Evolutionary conservation across 2,797 vertebrate species (phyloP), one percentile per base, ranked within the genome.

Genomic region (Taenioides sp.): DNA sequence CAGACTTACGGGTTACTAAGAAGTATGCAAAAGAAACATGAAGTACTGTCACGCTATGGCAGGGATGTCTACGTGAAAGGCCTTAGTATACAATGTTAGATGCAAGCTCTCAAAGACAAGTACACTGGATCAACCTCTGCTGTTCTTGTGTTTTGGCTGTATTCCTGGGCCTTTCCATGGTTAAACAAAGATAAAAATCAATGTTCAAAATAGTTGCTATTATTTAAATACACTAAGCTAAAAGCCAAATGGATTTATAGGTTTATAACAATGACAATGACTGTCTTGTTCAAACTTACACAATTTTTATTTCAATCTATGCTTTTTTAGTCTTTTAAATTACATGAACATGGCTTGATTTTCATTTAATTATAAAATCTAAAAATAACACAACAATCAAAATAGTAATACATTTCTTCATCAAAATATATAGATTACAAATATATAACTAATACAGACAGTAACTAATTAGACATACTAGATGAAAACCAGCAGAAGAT

Each of bases 1-100:
- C 70, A 25, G 63, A 49, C 40, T 65, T 27, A 65, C 25, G 67
- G 60, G 7, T 54, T 71, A 67, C 77, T 50, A 64, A 72, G 61
- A 79, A 80, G 75, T 87, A 83, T 84, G 86, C 76, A 88, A 75
- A 84, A 76, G 65, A 85, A 86, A 80, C 75, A 84, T 73, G 73
- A 72, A 80, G 67, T 75, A 43, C 75, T 86, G 82, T 84, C 87
- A 87, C 23, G 66, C 47, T 69, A 10, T 82, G 72, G 80, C 76
- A 84, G 74, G 18, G 10, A 76, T 61, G 75, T 34, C 61, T 67
- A 58, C 59, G 55, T 72, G 65, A 68, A 66, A 59, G 17, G 52
- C 20, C 52, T 6, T 16, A 64, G 71, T 16, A 66, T 23, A 65
- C 65, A 69, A 18, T n/a, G 16, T n/a, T 27, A 50, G 40, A 55